Evolutionary conservation across 2,797 vertebrate genomes (phyloP).

Genomic region (Helarctos malayanus): DNA sequence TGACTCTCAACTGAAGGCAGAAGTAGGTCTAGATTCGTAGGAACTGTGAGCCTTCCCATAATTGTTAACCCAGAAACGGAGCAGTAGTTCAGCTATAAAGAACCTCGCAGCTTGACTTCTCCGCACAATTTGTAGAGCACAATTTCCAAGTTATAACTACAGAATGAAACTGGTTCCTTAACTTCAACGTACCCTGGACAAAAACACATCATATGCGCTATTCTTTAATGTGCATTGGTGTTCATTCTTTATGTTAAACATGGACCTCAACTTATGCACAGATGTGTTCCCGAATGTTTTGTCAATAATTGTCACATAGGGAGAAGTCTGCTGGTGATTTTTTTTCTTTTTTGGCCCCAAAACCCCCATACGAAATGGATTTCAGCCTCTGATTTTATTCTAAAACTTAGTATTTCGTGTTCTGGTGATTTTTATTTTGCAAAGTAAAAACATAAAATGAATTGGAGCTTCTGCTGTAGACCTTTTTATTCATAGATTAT

Average conservation of each 20-base stretch:
- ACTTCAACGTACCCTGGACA: background rate
- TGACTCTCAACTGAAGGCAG: background rate
- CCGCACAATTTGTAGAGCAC: background rate
- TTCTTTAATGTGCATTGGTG: background rate
- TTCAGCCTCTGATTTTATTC: background rate
- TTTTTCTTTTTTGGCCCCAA: background rate
- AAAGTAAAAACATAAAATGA: background rate
- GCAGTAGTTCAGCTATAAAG: background rate
- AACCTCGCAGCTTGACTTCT: background rate
- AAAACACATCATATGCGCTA: background rate
- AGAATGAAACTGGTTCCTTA: background rate
- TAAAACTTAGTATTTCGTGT: background rate
- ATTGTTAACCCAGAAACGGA: background rate
- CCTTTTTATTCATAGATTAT: constrained; percentile 13
- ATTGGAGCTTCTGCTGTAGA: background rate
- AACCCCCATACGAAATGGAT: background rate
- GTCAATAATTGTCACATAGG: constrained; percentile 2
- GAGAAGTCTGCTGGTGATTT: constrained; percentile 30
- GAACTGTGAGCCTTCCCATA: background rate
- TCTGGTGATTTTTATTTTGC: background rate
- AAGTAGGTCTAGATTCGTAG: background rate
- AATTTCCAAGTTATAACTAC: background rate
- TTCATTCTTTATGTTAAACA: constrained; percentile 24
- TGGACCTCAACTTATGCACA: background rate
- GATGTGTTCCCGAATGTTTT: background rate